Base-by-base conservation (phyloP, 2,888 invertebrate species). In the Polia nebulosa region DNA sequence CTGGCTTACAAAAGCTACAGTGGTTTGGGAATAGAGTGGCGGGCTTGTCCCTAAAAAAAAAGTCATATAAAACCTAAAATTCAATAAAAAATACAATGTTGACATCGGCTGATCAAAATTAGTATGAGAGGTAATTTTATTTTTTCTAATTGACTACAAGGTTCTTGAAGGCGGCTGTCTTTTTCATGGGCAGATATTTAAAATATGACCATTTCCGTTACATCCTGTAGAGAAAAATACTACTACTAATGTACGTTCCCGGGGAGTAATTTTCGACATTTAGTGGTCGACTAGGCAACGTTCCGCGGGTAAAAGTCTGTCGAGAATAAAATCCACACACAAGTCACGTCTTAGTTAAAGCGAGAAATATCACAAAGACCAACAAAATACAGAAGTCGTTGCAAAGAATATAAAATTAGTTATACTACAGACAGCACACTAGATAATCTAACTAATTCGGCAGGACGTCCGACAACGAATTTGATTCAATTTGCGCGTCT, bases 401-500 rank as follows among this genome's bases (percentile, higher is more conserved):
- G n/a, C 57, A 51, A 76, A 58, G 57, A 58, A 60, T 58, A 62
- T 29, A 32, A 63, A 62, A 76, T 70, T 62, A 55, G 52, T 36
- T 34, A 9, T 45, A n/a, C n/a, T n/a, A n/a, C n/a, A n/a, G 62
- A 55, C 53, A 55, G 47, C 4, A 44, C n/a, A 29, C 49, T 41
- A 59, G n/a, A 20, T 72, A 76, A 72, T 76, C 41, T 41, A 58
- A 66, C 61, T 61, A 60, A 32, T 6, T 4, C 5, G 6, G 29
- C 6, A 2, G 41, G 36, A 29, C 29, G 41, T 22, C 49, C 20
- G 65, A 55, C 59, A 49, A 8, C 49, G 49, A 66, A 56, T 62
- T 72, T 76, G 57, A 76, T 65, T 77, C 77, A 76, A 72, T 76
- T 76, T 62, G 3, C 15, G 27, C 39, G 51, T 36, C 61, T 29